phyloP scores from a whole-genome alignment of 2,888 invertebrate species.

The Penaeus monodon region DNA sequence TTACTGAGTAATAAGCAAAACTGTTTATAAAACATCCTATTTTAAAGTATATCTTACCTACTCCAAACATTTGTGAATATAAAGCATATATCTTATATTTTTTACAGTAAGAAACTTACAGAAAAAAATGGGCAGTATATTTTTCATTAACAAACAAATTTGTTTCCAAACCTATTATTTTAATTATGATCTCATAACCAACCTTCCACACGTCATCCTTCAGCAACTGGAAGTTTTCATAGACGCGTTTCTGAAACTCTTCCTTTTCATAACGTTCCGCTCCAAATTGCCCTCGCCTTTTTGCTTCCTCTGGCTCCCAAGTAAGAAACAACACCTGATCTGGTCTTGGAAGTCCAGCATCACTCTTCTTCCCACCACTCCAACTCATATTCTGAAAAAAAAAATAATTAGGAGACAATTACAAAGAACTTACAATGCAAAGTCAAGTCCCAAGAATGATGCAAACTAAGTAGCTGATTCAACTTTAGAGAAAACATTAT shows the following conservation, averaged over 20 bases:
- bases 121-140: background rate
- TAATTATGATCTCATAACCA: background rate
- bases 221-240: conserved; percentile 75
- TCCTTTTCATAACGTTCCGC: conserved; percentile 82
- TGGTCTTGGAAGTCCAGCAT: conserved; percentile 87
- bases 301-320: conserved; percentile 76
- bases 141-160: background rate
- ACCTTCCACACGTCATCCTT: conserved; percentile 47
- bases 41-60: too few relatives aligned
- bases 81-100: too few relatives aligned
- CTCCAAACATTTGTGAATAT: too few relatives aligned
- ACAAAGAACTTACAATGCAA: too few relatives aligned
- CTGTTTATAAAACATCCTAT: too few relatives aligned
- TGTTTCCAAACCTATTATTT: background rate
- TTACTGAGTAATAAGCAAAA: too few relatives aligned
- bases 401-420: background rate
- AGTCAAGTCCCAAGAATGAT: too few relatives aligned
- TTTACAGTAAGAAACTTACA: too few relatives aligned
- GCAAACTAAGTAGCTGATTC: too few relatives aligned
- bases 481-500: too few relatives aligned
- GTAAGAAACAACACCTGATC: conserved; percentile 87
- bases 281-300: conserved; percentile 82
- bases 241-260: conserved; percentile 83
- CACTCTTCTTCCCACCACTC: conserved; percentile 90
- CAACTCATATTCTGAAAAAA: conserved; percentile 77